Conservation (phyloP, 2,113 vertebrate species). For the Dendropsophus ebraccatus region DNA sequence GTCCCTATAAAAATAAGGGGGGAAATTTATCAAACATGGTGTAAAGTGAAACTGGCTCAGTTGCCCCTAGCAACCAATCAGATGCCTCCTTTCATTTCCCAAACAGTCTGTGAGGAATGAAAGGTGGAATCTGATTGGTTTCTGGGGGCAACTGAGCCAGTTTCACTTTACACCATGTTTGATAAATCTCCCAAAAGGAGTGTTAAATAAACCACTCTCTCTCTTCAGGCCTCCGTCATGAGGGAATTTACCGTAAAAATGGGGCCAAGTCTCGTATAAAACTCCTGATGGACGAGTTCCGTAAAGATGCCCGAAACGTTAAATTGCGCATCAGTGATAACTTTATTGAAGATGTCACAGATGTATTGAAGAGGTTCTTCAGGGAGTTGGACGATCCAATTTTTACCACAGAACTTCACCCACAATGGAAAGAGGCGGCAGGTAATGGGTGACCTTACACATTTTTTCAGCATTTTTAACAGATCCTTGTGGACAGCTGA, state of each 20-base stretch:
- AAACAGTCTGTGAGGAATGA: too few species aligned
- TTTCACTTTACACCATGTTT: too few species aligned
- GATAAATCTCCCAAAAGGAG: too few species aligned
- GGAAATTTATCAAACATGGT: too few species aligned
- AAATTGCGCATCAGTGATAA: constrained; percentile 92
- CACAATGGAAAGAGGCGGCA: constrained; percentile 90
- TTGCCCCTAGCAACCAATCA: too few species aligned
- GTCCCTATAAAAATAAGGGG: neutral
- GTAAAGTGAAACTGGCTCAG: too few species aligned
- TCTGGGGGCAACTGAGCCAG: too few species aligned
- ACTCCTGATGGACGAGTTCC: constrained; percentile 93
- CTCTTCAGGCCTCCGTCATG: constrained; percentile 84
- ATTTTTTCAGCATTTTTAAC: too few species aligned
- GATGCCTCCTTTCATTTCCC: too few species aligned
- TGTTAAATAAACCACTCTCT: neutral
- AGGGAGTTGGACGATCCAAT: constrained; percentile 92
- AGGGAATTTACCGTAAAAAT: constrained; percentile 96
- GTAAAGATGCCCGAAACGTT: constrained; percentile 91
- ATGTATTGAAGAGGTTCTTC: constrained; percentile 96
- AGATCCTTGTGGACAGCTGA: too few species aligned
- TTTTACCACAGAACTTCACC: constrained; percentile 88
- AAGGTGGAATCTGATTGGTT: too few species aligned
- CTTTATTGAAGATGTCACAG: constrained; percentile 96
- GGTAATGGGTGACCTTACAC: constrained; percentile 71
- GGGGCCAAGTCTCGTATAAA: constrained; percentile 93